phyloP scores from a whole-genome alignment of 2,797 vertebrate species.

The Sebastes nivosus region DNA sequence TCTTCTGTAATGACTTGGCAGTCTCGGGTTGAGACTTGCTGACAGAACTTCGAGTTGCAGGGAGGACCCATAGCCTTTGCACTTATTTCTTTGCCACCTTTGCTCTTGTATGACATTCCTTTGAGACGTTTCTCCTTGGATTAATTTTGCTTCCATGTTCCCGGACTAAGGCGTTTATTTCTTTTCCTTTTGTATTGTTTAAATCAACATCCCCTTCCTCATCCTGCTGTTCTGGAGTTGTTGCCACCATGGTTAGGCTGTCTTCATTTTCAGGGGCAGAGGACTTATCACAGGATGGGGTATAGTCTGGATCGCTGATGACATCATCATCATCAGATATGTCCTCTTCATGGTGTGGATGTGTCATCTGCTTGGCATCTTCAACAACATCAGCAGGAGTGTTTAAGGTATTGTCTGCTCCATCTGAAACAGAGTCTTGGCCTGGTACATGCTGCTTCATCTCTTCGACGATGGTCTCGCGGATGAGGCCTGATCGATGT shows the following conservation, averaged over 20 bases:
- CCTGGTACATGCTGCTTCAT: not conserved
- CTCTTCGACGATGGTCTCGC: not conserved
- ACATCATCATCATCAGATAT: not conserved
- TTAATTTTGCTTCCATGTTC: not conserved
- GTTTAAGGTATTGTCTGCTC: not conserved
- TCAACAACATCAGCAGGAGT: not conserved
- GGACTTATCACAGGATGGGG: not conserved
- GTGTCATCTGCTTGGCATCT: not conserved
- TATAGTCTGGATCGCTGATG: not conserved
- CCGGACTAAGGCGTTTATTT: not conserved
- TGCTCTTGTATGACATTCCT: too few relatives aligned
- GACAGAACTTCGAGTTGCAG: slow-evolving; percentile 17
- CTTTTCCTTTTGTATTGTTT: slow-evolving; percentile 4
- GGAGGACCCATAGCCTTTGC: too few relatives aligned
- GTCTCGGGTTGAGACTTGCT: slow-evolving; percentile 1
- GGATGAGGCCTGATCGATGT: not conserved
- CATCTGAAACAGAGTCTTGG: not conserved
- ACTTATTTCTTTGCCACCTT: too few relatives aligned
- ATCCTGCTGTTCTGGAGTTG: slow-evolving; percentile 1
- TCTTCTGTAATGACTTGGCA: slow-evolving; percentile 16
- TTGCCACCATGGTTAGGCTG: not conserved
- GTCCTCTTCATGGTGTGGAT: not conserved
- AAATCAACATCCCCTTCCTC: not conserved
- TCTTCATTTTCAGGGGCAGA: slow-evolving; percentile 16
- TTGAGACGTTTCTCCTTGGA: too few relatives aligned